Conservation (phyloP, 2,797 vertebrate species). For the Cyclura pinguis region DNA sequence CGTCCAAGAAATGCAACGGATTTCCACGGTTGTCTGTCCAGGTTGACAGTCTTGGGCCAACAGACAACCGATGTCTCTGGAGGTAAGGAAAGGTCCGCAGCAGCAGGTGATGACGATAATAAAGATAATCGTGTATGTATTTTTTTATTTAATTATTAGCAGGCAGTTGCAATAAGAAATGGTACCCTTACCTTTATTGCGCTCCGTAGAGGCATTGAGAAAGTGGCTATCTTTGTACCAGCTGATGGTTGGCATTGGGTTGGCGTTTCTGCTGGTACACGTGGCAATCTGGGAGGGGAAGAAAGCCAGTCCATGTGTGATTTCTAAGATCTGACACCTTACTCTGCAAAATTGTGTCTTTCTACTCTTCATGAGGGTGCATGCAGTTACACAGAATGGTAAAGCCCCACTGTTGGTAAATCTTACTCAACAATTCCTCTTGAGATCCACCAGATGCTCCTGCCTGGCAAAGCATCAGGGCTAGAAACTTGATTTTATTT, state of each 20-base stretch:
- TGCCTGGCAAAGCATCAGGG: neutral
- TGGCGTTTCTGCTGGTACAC: conserved; percentile 84
- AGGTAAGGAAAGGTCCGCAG: too few species aligned
- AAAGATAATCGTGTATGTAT: neutral
- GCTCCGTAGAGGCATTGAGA: conserved; percentile 80
- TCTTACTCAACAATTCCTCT: neutral
- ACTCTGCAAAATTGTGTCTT: neutral
- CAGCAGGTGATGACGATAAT: too few species aligned
- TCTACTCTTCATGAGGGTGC: too few species aligned
- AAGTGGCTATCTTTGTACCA: conserved; percentile 86
- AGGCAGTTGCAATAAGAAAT: neutral
- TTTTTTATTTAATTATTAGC: neutral
- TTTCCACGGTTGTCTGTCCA: too few species aligned
- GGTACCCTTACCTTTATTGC: conserved; percentile 75
- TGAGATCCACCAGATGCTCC: neutral
- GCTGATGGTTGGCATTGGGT: conserved; percentile 84
- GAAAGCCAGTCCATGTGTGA: neutral
- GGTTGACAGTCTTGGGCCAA: too few species aligned
- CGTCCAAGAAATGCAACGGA: neutral
- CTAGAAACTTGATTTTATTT: neutral
- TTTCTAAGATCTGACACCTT: neutral
- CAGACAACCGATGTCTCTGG: too few species aligned
- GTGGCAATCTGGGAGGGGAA: conserved; percentile 81
- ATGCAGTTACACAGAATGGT: neutral
- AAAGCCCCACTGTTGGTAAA: too few species aligned